phyloP scores from a whole-genome alignment of 2,113 vertebrate genomes.

The Antennarius striatus region DNA sequence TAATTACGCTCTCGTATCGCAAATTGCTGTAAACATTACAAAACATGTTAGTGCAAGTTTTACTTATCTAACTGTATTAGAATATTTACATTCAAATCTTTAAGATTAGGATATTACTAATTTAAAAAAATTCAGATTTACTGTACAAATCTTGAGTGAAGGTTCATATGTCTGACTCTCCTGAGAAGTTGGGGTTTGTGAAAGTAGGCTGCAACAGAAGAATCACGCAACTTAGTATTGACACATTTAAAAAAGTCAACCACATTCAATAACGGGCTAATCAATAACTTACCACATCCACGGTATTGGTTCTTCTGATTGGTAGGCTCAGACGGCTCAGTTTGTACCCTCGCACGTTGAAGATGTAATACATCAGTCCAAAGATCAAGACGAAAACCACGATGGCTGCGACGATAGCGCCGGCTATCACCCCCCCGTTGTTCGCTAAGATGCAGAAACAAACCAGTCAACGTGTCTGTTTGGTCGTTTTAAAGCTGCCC shows the following conservation, averaged over 20 bases:
- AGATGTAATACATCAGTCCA: constrained; percentile 66
- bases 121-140: constrained; percentile 25
- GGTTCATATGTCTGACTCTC: constrained; percentile 65
- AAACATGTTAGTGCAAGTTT: background rate
- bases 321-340: constrained; percentile 55
- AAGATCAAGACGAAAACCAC: constrained; percentile 37
- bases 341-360: constrained; percentile 66
- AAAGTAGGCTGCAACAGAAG: constrained; percentile 75
- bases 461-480: background rate
- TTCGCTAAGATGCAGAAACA: background rate
- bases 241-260: background rate
- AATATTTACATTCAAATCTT: constrained; percentile 19
- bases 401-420: constrained; percentile 58
- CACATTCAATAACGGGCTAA: accelerated
- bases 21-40: background rate
- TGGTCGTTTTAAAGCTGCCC: too few relatives aligned
- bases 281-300: constrained; percentile 70
- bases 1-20: background rate
- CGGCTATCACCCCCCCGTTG: constrained; percentile 44
- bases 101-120: background rate
- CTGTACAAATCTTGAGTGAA: constrained; percentile 31
- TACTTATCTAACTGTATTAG: constrained; percentile 14
- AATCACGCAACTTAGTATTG: constrained; percentile 4
- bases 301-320: background rate
- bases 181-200: constrained; percentile 76